phyloP scores from a whole-genome alignment of 2,888 invertebrate species.

The Proisotoma minuta region DNA sequence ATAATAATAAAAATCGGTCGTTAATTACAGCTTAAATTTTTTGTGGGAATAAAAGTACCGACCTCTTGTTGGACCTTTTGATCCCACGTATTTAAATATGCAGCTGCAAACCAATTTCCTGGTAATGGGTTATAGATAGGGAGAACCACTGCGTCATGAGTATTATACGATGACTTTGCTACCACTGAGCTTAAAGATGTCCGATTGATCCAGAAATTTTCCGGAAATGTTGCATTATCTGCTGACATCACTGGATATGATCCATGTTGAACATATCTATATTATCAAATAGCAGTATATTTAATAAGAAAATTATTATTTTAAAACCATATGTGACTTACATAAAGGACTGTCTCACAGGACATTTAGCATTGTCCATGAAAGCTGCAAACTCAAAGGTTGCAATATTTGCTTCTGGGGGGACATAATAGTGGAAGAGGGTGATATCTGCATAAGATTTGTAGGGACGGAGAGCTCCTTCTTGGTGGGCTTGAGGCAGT shows the following conservation, averaged over 20 bases:
- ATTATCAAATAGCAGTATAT: too few species aligned
- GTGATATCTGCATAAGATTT: conserved; percentile 54
- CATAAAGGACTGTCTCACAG: conserved; percentile 53
- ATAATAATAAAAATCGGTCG: not conserved
- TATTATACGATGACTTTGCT: conserved; percentile 50
- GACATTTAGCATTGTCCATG: conserved; percentile 53
- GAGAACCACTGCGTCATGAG: conserved; percentile 52
- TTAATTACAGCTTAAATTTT: not conserved
- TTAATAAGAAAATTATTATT: too few species aligned
- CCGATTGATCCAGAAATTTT: conserved; percentile 55
- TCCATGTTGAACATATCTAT: conserved; percentile 67
- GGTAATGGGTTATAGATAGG: conserved; percentile 56
- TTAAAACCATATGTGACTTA: too few species aligned
- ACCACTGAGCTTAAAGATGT: conserved; percentile 50
- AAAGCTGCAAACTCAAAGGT: conserved; percentile 57
- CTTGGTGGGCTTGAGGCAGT: conserved; percentile 54
- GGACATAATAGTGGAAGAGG: conserved; percentile 54
- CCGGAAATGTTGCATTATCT: conserved; percentile 71
- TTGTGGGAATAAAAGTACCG: conserved; percentile 5
- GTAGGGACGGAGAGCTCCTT: conserved; percentile 53
- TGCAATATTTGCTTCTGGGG: conserved; percentile 53
- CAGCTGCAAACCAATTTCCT: conserved; percentile 74
- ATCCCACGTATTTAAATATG: conserved; percentile 57
- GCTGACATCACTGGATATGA: conserved; percentile 78
- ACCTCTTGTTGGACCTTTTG: conserved; percentile 54